A percentile compares a stretch with the other conserved stretches of the same genome.
Evolutionary conservation across 2,888 invertebrate species (phyloP).

Genomic region (Merodon equestris): DNA sequence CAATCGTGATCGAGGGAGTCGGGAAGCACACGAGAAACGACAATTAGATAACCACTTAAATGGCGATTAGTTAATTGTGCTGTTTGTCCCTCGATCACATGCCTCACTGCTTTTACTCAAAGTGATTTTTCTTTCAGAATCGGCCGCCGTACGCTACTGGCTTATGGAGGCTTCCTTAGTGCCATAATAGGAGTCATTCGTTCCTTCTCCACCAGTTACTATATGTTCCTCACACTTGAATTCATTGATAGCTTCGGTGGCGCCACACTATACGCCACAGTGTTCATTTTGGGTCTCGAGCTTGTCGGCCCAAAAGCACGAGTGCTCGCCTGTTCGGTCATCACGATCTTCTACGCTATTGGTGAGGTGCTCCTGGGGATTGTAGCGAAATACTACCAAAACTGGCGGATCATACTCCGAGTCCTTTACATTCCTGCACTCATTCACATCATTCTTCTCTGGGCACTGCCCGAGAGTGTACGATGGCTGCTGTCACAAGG

Average conservation of each 20-base stretch:
- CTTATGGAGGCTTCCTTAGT: constrained; percentile 80
- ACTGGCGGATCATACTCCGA: constrained; percentile 85
- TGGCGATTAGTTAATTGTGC: no score
- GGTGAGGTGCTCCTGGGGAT: constrained; percentile 85
- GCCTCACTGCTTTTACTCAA: not conserved
- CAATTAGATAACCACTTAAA: no score
- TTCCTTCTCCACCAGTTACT: constrained; percentile 85
- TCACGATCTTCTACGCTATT: constrained; percentile 85
- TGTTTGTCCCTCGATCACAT: not conserved
- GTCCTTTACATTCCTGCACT: constrained; percentile 84
- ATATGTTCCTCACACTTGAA: constrained; percentile 85
- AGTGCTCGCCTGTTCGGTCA: constrained; percentile 85
- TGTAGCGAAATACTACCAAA: constrained; percentile 83
- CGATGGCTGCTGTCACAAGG: constrained; percentile 87
- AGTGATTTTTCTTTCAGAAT: constrained; percentile 72
- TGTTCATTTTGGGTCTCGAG: constrained; percentile 87
- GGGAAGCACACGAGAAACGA: no score
- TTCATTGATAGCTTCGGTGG: constrained; percentile 85
- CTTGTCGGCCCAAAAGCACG: constrained; percentile 87
- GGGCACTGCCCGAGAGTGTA: constrained; percentile 86
- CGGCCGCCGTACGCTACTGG: constrained; percentile 83
- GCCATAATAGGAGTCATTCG: constrained; percentile 84
- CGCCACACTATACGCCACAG: constrained; percentile 85
- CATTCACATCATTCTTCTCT: constrained; percentile 83
- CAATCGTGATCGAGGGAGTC: no score